phyloP scores from a whole-genome alignment of 1,140 invertebrate species.

The Teleogryllus occipitalis region DNA sequence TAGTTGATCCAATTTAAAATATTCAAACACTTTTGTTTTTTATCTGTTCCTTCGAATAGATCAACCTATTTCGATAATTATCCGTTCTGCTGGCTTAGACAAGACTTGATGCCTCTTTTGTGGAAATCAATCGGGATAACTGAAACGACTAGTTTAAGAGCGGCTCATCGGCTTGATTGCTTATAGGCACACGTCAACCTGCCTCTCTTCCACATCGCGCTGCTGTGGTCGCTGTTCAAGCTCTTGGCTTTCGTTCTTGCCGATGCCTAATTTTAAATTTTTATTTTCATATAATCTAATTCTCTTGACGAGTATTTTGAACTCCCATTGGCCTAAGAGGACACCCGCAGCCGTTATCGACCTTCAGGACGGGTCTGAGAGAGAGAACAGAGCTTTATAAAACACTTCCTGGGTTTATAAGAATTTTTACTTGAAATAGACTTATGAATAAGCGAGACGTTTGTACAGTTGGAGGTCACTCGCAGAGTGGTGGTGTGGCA shows the following conservation, averaged over 20 bases:
- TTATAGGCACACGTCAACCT: neutral
- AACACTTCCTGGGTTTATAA: neutral
- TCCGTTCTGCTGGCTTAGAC: no score
- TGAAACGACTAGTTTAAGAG: no score
- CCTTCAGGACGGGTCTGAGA: slow-evolving; percentile 23
- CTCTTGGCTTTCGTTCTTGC: slow-evolving; percentile 5
- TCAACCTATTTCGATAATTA: no score
- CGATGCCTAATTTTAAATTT: neutral
- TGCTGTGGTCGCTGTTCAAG: neutral
- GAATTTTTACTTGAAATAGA: neutral
- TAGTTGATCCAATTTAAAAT: no score
- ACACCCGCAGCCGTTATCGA: slow-evolving; percentile 12
- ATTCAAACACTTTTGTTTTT: no score
- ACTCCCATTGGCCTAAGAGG: neutral
- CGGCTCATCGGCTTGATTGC: neutral
- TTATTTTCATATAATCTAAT: neutral
- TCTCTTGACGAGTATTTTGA: slow-evolving; percentile 9
- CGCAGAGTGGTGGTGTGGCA: no score
- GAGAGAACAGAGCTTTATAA: slow-evolving; percentile 24
- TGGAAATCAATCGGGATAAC: no score
- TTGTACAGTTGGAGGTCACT: neutral
- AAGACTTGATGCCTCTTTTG: no score
- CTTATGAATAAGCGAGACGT: neutral
- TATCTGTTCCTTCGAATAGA: no score
- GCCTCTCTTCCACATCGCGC: neutral